Evolutionary conservation across 2,888 invertebrate genomes (phyloP).

Genomic region (Tipula helvola): DNA sequence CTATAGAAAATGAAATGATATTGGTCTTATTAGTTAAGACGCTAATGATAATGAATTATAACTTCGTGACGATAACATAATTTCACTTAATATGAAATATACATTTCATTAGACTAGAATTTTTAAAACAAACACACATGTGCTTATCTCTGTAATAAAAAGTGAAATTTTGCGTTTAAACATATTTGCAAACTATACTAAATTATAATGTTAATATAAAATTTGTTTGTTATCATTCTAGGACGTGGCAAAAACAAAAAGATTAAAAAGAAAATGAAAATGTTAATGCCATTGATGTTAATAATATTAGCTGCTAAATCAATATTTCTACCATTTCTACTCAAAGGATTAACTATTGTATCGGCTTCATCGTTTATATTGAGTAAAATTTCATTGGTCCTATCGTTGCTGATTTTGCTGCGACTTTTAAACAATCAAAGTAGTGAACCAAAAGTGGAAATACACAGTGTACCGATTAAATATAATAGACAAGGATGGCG

Average conservation of each 20-base stretch:
- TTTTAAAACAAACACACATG: not conserved
- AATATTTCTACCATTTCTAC: not conserved
- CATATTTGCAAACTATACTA: too few species aligned
- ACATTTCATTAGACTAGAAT: not conserved
- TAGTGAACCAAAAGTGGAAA: not conserved
- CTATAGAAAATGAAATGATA: not conserved
- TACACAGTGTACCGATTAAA: not conserved
- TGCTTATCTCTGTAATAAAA: not conserved
- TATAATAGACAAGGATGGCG: not conserved
- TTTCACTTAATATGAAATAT: not conserved
- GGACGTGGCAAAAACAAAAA: not conserved
- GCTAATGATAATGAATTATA: not conserved
- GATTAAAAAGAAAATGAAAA: not conserved
- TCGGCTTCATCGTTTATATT: not conserved
- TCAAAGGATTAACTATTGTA: not conserved
- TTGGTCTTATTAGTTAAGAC: not conserved
- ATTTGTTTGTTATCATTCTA: not conserved
- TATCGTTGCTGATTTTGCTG: not conserved
- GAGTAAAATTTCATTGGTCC: not conserved
- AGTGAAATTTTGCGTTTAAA: not conserved
- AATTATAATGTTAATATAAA: not conserved
- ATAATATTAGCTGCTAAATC: not conserved
- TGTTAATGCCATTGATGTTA: not conserved
- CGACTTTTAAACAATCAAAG: not conserved
- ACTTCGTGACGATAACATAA: not conserved